Conservation (phyloP, 2,113 vertebrate genomes). For the Polypterus bichir region DNA sequence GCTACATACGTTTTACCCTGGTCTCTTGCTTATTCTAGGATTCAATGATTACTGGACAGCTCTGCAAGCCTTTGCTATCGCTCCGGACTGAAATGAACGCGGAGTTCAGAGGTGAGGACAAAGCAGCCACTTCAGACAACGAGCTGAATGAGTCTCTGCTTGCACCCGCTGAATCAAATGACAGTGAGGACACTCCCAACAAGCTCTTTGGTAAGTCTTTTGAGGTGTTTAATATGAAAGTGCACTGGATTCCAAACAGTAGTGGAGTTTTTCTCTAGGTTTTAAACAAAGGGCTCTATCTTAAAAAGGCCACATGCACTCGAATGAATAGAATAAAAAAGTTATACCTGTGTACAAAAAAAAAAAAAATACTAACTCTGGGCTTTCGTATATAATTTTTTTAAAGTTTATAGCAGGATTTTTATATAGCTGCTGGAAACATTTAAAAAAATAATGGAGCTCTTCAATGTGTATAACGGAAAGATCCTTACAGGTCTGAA, state of each 20-base stretch:
- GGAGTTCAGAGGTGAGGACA: conserved; percentile 90
- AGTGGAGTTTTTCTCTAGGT: too few relatives aligned
- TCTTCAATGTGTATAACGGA: too few relatives aligned
- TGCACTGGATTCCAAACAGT: background rate
- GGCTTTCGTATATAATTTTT: too few relatives aligned
- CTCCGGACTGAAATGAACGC: conserved; percentile 92
- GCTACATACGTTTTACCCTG: conserved; percentile 51
- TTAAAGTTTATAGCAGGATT: too few relatives aligned
- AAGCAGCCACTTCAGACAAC: conserved; percentile 84
- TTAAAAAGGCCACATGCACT: too few relatives aligned
- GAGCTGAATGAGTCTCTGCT: conserved; percentile 86
- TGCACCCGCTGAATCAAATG: conserved; percentile 76
- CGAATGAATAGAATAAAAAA: background rate
- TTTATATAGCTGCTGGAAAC: too few relatives aligned
- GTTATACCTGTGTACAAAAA: background rate
- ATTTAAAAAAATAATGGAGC: too few relatives aligned
- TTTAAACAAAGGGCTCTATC: too few relatives aligned
- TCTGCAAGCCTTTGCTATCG: conserved; percentile 94
- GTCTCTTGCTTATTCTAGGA: conserved; percentile 60
- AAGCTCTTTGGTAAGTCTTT: conserved; percentile 92
- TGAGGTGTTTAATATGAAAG: conserved; percentile 54
- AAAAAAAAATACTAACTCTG: background rate
- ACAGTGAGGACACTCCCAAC: conserved; percentile 81
- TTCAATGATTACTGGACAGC: conserved; percentile 98
- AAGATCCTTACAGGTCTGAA: too few relatives aligned